Evolutionary conservation across 2,888 invertebrate species (phyloP).

Genomic region (Calameuta pallipes): DNA sequence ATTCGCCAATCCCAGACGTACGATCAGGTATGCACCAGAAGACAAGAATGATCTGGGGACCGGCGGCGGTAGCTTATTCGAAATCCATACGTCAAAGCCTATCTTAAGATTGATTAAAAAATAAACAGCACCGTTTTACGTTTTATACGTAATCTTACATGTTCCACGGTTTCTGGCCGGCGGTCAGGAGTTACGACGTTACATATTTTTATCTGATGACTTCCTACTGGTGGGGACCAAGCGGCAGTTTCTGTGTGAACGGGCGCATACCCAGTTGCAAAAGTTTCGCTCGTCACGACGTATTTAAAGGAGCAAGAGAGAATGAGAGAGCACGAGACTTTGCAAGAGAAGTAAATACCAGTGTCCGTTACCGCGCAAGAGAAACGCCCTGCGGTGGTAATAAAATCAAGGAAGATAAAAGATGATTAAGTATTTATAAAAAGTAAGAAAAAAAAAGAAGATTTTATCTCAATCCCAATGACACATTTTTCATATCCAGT

Average conservation of each 20-base stretch:
- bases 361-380: background rate
- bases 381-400: background rate
- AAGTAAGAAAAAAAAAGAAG: no score
- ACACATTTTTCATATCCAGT: background rate
- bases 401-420: background rate
- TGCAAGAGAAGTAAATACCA: background rate
- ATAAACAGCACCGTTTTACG: slow-evolving; percentile 45
- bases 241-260: background rate
- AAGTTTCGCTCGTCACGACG: background rate
- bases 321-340: background rate
- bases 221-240: background rate
- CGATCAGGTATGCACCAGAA: background rate
- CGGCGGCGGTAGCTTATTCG: slow-evolving; percentile 33
- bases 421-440: background rate
- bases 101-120: slow-evolving; percentile 42
- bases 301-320: background rate
- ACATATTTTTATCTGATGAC: background rate
- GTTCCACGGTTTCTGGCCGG: background rate
- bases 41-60: slow-evolving; percentile 2
- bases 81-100: background rate
- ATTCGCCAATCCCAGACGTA: slow-evolving; percentile 4
- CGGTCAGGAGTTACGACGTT: background rate
- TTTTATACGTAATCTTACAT: background rate
- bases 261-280: background rate
- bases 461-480: background rate